Base-by-base conservation (phyloP, 2,113 vertebrate genomes). In the Phocoena phocoena region DNA sequence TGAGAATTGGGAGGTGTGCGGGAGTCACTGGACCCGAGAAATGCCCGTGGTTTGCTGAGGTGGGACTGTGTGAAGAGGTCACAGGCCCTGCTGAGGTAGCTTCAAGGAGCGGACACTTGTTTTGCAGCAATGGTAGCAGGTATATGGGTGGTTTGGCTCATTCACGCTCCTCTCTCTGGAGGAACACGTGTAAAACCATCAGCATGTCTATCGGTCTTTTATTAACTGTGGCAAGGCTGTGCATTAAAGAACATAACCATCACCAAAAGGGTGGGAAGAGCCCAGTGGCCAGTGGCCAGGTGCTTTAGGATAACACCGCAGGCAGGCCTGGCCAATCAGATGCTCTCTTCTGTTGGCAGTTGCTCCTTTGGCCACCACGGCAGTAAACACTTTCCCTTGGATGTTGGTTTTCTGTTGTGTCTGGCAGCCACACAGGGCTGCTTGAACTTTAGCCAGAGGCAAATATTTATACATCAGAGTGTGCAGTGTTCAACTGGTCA, bases 401-500 rank as follows among this genome's bases (percentile, higher is more conserved):
- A 98, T 98, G 98, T 97, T 99, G 98, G 98, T 98, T 98, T 98
- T 98, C 98, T 99, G 98, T 99, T 99, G 98, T 99, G 99, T 99
- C 99, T 99, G 99, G 98, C 99, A 99, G 98, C 98, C 98, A 96
- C 98, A 97, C 97, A 98, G 98, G 98, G 98, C 98, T 97, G 98
- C 98, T 99, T 99, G 98, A 99, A 99, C 99, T 99, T 99, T 99
- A 98, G 99, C 99, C 99, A 99, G 98, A 99, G 99, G 98, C 99
- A 99, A 99, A 99, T 99, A 99, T 99, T 99, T 99, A 99, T 99
- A 98, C 98, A 99, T 99, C 98, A 98, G 98, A 98, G 98, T 98
- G 98, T 98, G 98, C 98, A 98, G 98, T 97, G 98, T 98, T 99
- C 98, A 98, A 98, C 97, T 98, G 98, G 98, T 98, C 98, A 98